A percentile compares a stretch with the other conserved stretches of the same genome.
phyloP scores from a whole-genome alignment of 2,888 invertebrate species.

The Oligia fasciuncula region DNA sequence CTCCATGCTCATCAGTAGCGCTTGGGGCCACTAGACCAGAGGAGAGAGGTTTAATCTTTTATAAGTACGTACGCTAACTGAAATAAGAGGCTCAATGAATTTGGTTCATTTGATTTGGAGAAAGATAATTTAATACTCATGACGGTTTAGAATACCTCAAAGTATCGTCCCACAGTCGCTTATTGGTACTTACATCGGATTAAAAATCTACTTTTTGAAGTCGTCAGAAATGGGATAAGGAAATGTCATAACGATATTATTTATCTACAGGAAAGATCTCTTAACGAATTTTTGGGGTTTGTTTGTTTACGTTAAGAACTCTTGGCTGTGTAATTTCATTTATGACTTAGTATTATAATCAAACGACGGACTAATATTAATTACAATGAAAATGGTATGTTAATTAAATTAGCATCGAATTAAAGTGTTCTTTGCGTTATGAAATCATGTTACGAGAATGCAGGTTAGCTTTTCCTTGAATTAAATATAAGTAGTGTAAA shows the following conservation, averaged over 20 bases:
- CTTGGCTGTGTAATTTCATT: constrained; percentile 41
- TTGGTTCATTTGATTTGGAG: constrained; percentile 1
- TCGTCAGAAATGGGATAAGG: background rate
- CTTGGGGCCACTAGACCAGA: background rate
- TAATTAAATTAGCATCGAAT: constrained; percentile 8
- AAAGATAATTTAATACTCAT: constrained; percentile 7
- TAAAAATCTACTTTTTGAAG: background rate
- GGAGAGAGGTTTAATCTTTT: background rate
- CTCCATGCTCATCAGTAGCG: background rate
- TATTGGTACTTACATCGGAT: constrained; percentile 3
- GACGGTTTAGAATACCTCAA: background rate
- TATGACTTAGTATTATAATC: constrained; percentile 22
- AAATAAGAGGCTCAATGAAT: constrained; percentile 19
- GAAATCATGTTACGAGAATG: constrained; percentile 5
- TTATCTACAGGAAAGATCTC: background rate
- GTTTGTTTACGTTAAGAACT: constrained; percentile 14
- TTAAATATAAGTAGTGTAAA: constrained; percentile 6
- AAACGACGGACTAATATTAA: constrained; percentile 21
- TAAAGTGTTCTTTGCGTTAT: constrained; percentile 6
- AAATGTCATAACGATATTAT: constrained; percentile 31
- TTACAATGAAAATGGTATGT: constrained; percentile 2
- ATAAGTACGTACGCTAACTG: background rate
- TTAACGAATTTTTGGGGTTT: constrained; percentile 18
- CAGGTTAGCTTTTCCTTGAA: constrained; percentile 5
- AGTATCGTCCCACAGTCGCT: background rate